A percentile compares a stretch with the other conserved stretches of the same genome.
phyloP scores from a whole-genome alignment of 2,888 invertebrate species.

The Dolichomitus sp. region DNA sequence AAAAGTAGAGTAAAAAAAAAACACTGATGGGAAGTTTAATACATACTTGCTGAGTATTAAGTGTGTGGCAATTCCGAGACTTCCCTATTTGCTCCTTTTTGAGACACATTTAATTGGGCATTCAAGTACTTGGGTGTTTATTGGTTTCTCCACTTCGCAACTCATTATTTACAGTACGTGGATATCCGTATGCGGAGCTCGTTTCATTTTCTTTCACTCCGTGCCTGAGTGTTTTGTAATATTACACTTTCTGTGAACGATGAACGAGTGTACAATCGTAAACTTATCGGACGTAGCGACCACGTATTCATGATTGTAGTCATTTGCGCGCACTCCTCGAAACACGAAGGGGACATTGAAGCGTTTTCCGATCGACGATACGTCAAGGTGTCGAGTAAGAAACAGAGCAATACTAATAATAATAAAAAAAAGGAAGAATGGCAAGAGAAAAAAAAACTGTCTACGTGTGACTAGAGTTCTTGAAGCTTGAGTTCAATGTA shows the following conservation, averaged over 20 bases:
- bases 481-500: slow-evolving; percentile 13
- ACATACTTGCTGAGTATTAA: not conserved
- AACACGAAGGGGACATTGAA: slow-evolving; percentile 46
- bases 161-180: slow-evolving; percentile 20
- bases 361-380: slow-evolving; percentile 38
- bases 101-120: slow-evolving; percentile 27
- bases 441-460: not conserved
- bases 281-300: slow-evolving; percentile 38
- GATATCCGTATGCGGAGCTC: not conserved
- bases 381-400: slow-evolving; percentile 10
- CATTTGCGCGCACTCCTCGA: not conserved
- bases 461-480: not conserved
- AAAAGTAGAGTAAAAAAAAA: slow-evolving; percentile 1
- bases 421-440: not conserved
- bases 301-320: slow-evolving; percentile 32
- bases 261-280: slow-evolving; percentile 10
- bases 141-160: slow-evolving; percentile 17
- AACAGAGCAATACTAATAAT: slow-evolving; percentile 18
- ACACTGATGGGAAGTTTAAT: not conserved
- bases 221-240: not conserved
- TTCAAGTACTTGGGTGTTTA: slow-evolving; percentile 21
- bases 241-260: slow-evolving; percentile 30
- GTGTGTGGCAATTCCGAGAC: not conserved
- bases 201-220: slow-evolving; percentile 5
- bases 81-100: not conserved